Conservation (phyloP, 2,113 vertebrate species). For the Zingel zingel region DNA sequence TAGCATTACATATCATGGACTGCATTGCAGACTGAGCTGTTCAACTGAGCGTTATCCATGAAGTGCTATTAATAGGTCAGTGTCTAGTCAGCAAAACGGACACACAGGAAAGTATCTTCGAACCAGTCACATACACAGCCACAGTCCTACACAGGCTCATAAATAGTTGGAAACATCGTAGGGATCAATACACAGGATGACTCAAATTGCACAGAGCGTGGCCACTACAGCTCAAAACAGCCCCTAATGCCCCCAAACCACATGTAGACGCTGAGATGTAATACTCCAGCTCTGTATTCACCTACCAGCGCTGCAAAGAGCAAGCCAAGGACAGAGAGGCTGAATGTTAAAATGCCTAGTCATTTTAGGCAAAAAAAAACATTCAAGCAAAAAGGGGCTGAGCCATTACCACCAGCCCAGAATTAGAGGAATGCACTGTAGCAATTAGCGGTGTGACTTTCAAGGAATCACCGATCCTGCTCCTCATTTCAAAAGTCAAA, state of each 20-base stretch:
- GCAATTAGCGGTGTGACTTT: background rate
- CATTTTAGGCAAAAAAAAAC: constrained; percentile 29
- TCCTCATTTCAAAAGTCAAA: too few relatives aligned
- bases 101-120: constrained; percentile 35
- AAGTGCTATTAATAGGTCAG: constrained; percentile 63
- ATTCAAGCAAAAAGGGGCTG: background rate
- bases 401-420: constrained; percentile 1
- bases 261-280: constrained; percentile 28
- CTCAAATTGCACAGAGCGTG: constrained; percentile 47
- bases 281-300: constrained; percentile 33
- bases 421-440: background rate
- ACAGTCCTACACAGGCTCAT: constrained; percentile 43
- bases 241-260: constrained; percentile 41
- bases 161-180: constrained; percentile 42
- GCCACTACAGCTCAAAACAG: constrained; percentile 32
- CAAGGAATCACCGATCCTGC: too few relatives aligned
- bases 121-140: constrained; percentile 27
- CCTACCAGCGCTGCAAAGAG: constrained; percentile 37
- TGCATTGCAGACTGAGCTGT: constrained; percentile 55
- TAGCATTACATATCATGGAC: constrained; percentile 36
- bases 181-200: constrained; percentile 63
- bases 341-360: constrained; percentile 31
- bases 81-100: constrained; percentile 66
- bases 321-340: constrained; percentile 42
- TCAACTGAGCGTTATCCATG: constrained; percentile 28